These are phyloP conservation scores for Ornithorhynchus anatinus DNA, from an alignment of 2,113 vertebrate genomes.

Conservation along the genomic window DNA sequence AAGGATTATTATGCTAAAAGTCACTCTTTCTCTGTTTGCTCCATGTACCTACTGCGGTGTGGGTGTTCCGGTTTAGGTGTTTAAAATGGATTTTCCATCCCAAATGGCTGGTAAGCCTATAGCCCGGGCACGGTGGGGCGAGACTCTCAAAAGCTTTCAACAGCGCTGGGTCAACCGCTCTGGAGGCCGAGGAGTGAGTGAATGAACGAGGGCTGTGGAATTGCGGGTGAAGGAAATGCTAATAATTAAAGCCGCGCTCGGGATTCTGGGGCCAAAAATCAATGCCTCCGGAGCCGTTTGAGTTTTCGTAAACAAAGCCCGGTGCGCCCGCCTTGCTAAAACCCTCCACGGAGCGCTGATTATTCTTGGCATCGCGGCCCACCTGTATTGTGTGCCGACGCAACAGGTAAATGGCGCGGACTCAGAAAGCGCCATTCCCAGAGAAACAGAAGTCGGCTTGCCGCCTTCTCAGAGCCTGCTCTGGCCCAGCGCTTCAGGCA, in stretches of 20 bases:
- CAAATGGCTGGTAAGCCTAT: neutral
- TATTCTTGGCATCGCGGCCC: slow-evolving; percentile 7
- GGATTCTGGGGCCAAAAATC: slow-evolving; percentile 38
- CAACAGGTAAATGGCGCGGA: fast-evolving
- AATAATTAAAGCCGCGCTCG: slow-evolving; percentile 32
- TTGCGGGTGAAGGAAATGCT: slow-evolving; percentile 42
- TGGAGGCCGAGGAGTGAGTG: slow-evolving; percentile 9
- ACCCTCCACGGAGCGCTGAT: neutral
- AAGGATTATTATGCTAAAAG: slow-evolving; percentile 23
- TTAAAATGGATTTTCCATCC: slow-evolving; percentile 27
- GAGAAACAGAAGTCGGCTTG: fast-evolving
- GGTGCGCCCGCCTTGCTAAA: neutral
- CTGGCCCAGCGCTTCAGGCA: neutral
- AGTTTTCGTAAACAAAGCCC: slow-evolving; percentile 20
- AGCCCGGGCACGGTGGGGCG: neutral
- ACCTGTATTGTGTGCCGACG: neutral
- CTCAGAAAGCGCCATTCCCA: fast-evolving
- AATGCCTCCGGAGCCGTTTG: slow-evolving; percentile 25
- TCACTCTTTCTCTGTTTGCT: neutral
- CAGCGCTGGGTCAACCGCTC: slow-evolving; percentile 33
- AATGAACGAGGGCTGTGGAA: slow-evolving; percentile 15
- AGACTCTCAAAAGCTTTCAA: slow-evolving; percentile 35
- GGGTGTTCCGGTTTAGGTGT: neutral
- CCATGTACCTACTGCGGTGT: neutral
- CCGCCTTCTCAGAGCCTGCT: fast-evolving